Evolutionary conservation across 2,888 invertebrate genomes (phyloP), one percentile per base, ranked within the genome.

Genomic region (Zhuqinia jingwanae): DNA sequence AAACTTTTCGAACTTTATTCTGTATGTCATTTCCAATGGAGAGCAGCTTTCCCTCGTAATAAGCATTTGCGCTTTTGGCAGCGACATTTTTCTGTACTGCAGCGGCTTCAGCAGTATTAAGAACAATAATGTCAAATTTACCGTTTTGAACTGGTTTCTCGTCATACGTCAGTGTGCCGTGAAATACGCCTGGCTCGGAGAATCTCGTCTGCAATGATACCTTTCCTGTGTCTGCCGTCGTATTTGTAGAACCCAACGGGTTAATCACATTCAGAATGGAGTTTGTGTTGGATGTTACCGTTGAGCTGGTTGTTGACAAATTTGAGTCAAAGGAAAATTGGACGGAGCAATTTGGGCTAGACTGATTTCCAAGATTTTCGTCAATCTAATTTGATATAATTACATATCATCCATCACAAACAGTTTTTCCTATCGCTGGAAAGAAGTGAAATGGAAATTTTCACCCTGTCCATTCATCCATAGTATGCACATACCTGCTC

Each of bases 11-110:
- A 63, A 96, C 95, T 92, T 97, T 97, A 58, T 95, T 93, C 86
- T 94, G 93, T 88, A 93, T 93, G 88, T 95, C 95, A 63, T 94
- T 94, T 90, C 94, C 94, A 83, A 94, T 92, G 75, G 95, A 94
- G 60, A 96, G 92, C 73, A 97, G 92, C 92, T 95, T 95, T 30
- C 97, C 97, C 92, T 97, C 97, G 92, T 97, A 97, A 92, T 96
- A 96, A 90, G 96, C 95, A 92, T 96, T 96, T 92, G 96, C 96
- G 91, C 96, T 96, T 92, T 96, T 95, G 27, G 96, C 96, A 81
- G 96, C 95, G 25, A 97, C 95, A 93, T 96, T 96, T 92, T 97
- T 97, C 92, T 96, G 96, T 79, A 98, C 97, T 91, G 96, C 94
- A 88, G 96, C 95, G 84, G 96, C 95, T 93, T 97, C 96, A 87